Base-by-base conservation (phyloP, 1,140 invertebrate genomes). In the Eueides isabella region DNA sequence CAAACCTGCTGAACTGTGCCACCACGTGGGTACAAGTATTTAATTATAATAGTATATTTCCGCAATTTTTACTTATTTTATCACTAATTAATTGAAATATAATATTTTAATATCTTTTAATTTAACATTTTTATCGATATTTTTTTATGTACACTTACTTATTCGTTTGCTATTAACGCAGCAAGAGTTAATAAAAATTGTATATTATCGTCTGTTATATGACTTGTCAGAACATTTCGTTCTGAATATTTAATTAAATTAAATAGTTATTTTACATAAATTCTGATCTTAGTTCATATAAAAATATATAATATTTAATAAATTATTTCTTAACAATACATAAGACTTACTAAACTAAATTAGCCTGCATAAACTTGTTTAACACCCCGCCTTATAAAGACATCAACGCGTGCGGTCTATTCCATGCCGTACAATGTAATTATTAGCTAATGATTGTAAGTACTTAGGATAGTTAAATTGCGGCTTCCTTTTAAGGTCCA, bases 321-420 rank as follows among this genome's bases (percentile, higher is more conserved):
- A 44, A 19, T 19, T 44, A 44, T 55, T 14, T 55, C 6, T 12
- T 23, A 55, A 9, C 11, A 55, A n/a, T 12, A 23, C 7, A 55
- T 11, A 55, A 55, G 26, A 26, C 2, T 23, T 48, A 48, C 7
- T 5, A 38, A 38, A 38, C 16, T 16, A 38, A 38, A 38, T 55
- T 26, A 23, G 19, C 48, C 61, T 2, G 9, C 14, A 5, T 23
- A n/a, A 63, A 63, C 28, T 19, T 63, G 28, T 16, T n/a, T 30
- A 29, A 31, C 30, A 33, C 55, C 41, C 31, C 29, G 41, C 66
- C 33, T 71, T 63, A 69, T 63, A 83, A 88, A 85, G 85, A 86
- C 80, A 80, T 86, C 86, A 86, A 88, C 86, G 86, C 80, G 80
- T 68, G 81, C 81, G 79, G 72, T 68, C 72, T 67, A 9, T 29